Evolutionary conservation across 2,113 vertebrate genomes (phyloP).

Genomic region (Chauna torquata): DNA sequence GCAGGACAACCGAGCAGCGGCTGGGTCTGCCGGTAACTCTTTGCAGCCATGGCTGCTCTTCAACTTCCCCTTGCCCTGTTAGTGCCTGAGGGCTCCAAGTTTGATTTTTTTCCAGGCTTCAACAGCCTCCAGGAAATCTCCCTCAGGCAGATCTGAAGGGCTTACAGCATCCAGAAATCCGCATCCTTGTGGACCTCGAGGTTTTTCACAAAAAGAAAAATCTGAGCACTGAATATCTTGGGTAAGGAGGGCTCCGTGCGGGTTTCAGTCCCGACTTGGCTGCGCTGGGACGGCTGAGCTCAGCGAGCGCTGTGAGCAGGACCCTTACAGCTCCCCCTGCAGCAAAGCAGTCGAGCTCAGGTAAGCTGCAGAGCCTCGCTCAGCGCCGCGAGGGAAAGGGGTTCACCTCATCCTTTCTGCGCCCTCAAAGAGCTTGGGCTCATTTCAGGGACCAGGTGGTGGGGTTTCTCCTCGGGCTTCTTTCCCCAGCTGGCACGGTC

Average conservation of each 20-base stretch:
- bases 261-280: not conserved
- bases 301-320: not conserved
- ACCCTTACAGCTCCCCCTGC: not conserved
- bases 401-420: not conserved
- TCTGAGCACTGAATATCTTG: not conserved
- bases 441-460: accelerated
- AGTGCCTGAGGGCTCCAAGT: not conserved
- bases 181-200: not conserved
- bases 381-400: accelerated
- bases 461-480: accelerated
- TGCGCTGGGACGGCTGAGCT: not conserved
- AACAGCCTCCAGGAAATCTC: not conserved
- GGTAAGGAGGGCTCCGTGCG: not conserved
- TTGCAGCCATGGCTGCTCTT: not conserved
- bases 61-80: accelerated
- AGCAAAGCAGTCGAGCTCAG: not conserved
- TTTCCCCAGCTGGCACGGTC: not conserved
- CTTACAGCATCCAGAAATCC: not conserved
- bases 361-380: not conserved
- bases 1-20: not conserved
- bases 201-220: not conserved
- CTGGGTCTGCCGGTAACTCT: not conserved
- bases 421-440: not conserved
- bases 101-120: not conserved
- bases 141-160: not conserved